These are phyloP conservation scores for Falco naumanni DNA, from an alignment of 2,797 vertebrate species.

Conservation along the genomic window DNA sequence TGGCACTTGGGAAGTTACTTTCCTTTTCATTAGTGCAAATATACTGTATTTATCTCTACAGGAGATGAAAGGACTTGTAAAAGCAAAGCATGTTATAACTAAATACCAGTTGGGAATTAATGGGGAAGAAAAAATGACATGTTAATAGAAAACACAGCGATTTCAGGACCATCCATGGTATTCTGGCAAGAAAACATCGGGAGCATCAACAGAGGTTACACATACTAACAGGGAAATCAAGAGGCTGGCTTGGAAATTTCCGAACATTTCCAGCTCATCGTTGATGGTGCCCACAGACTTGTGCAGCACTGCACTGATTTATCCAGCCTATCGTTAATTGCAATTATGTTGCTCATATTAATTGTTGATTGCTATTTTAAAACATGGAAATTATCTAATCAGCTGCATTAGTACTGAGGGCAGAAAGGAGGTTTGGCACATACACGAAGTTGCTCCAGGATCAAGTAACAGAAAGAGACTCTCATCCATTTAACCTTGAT, in stretches of 20 bases:
- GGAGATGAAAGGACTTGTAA: not conserved
- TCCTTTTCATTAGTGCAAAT: not conserved
- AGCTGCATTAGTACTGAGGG: not conserved
- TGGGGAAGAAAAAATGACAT: not conserved
- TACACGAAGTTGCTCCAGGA: not conserved
- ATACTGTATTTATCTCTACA: not conserved
- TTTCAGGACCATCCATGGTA: not conserved
- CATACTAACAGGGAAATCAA: not conserved
- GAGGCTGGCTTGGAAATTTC: not conserved
- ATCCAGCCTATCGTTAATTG: not conserved
- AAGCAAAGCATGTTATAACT: not conserved
- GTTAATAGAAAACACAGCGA: not conserved
- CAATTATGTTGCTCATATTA: not conserved
- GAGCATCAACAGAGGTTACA: not conserved
- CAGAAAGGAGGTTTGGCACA: not conserved
- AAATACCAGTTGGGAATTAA: not conserved
- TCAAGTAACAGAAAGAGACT: not conserved
- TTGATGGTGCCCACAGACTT: not conserved
- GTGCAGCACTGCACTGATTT: not conserved
- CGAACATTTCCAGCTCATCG: not conserved
- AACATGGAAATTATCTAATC: not conserved
- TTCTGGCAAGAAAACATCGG: not conserved
- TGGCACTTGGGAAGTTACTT: not conserved
- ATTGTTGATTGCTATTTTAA: not conserved
- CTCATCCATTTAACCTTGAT: not conserved